Base-by-base conservation (phyloP, 1,140 invertebrate species). In the Rhagoletis zephyria region DNA sequence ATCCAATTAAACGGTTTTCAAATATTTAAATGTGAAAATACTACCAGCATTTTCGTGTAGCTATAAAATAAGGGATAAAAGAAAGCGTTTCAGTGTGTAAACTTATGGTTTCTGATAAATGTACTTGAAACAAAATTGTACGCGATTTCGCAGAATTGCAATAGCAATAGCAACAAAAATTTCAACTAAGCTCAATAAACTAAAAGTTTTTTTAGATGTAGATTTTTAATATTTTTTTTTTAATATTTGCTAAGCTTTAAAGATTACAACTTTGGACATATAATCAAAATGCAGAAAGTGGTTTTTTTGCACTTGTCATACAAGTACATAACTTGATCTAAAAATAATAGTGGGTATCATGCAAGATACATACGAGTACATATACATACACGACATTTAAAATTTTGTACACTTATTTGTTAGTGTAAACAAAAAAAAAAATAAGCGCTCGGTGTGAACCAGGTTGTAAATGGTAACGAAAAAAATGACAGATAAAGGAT, bases 91-190 rank as follows among this genome's bases (percentile, higher is more conserved):
- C 48, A 77, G 0, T 56, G 48, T 7, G 9, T 10, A 42, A 56
- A 77, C 51, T 4, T 19, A 51, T n/a, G 74, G 74, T 59, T 81
- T 81, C 74, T 30, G 9, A 81, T 6, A 81, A 10, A 81, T 81
- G 74, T 81, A 59, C 74, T 56, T 81, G 74, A n/a, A 51, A 40
- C 10, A 30, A 64, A 64, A 12, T 64, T 64, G 16, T 12, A n/a
- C 4, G 16, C 4, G 16, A 4, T 64, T 30, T 30, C 30, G 30
- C 30, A 30, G 30, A 30, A 30, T 30, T 30, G 30, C 30, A 64
- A n/a, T 64, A 5, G 4, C 16, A 64, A 64, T n/a, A 64, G 16
- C 16, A 64, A 10, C 16, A 14, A 16, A 64, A 64, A 12, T 10
- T 30, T 30, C 63, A 64, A 64, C 4, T 64, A 64, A 16, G 4